A percentile compares a stretch with the other conserved stretches of the same genome.
These are phyloP conservation scores for Cyclophora punctaria DNA, from an alignment of 2,888 invertebrate genomes.

Conservation along the genomic window DNA sequence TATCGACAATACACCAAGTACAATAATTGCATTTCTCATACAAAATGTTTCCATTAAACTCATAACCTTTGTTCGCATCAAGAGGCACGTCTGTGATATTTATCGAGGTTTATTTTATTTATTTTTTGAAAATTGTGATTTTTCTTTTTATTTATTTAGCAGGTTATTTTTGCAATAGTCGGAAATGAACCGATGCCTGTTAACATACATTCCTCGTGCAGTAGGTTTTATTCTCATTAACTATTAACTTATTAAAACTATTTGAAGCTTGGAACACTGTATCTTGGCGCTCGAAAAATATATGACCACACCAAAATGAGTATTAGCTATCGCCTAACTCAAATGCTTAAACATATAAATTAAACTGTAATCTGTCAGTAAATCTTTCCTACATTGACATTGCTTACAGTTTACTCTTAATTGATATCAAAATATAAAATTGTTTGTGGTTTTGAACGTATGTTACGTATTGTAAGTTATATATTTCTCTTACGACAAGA, in stretches of 20 bases:
- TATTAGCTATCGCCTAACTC: too few species aligned
- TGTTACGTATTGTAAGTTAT: too few species aligned
- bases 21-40: slow-evolving; percentile 21
- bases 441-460: too few species aligned
- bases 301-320: neutral
- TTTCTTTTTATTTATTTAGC: slow-evolving; percentile 11
- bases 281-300: slow-evolving; percentile 10
- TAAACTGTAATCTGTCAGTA: too few species aligned
- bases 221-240: neutral
- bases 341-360: too few species aligned
- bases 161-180: slow-evolving; percentile 5
- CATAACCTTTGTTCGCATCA: slow-evolving; percentile 17
- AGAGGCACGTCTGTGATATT: slow-evolving; percentile 62
- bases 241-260: slow-evolving; percentile 4
- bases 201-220: slow-evolving; percentile 54
- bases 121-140: slow-evolving; percentile 13
- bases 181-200: slow-evolving; percentile 59
- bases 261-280: too few species aligned
- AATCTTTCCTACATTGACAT: too few species aligned
- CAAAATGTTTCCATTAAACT: slow-evolving; percentile 18
- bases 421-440: too few species aligned
- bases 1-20: slow-evolving; percentile 49
- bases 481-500: too few species aligned
- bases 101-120: slow-evolving; percentile 33
- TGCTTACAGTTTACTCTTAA: too few species aligned